Evolutionary conservation across 2,113 vertebrate species (phyloP), one percentile per base, ranked within the genome.

Genomic region (Cyrtonyx montezumae): DNA sequence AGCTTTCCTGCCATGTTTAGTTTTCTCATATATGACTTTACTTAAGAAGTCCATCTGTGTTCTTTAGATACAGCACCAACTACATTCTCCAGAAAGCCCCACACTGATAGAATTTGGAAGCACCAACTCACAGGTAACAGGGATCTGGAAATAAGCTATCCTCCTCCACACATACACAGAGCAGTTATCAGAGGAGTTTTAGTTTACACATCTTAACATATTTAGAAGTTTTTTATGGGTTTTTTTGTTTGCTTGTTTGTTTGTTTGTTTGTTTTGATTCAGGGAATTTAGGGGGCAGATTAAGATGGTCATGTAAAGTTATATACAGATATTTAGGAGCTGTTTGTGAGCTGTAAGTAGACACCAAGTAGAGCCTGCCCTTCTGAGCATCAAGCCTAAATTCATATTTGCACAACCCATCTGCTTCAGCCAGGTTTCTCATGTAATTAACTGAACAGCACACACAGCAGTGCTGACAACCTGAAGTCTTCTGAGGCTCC

Each of bases 381-480:
- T n/a, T 84, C 43, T 36, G 40, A 62, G 56, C 63, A 51, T 42
- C 36, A 16, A 46, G 45, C 32, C 40, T 74, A 56, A 78, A n/a
- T 34, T 82, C 34, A 0, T 15, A 9, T 48, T 48, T 56, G 48
- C 53, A 36, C 66, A 43, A 11, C 40, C 67, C 51, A 20, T 58
- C 43, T 58, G 4, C 66, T 59, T 85, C 73, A 79, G 45, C 45
- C 59, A 42, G 36, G 49, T 76, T 87, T 88, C 34, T 94, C 20
- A 76, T 69, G 91, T 71, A 74, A 70, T 70, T 95, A 94, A 90
- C 78, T 34, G 67, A 85, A 48, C 12, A 32, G 74, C 79, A 80
- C 26, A 20, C n/a, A 78, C 49, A 75, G 62, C 69, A 85, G n/a
- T 0, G 2, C n/a, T 80, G 43, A 58, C n/a, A 76, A 37, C 90